Percentiles rank a stretch among this genome's conserved stretches.
phyloP scores from a whole-genome alignment of 2,888 invertebrate genomes.

The Helobdella robusta region DNA sequence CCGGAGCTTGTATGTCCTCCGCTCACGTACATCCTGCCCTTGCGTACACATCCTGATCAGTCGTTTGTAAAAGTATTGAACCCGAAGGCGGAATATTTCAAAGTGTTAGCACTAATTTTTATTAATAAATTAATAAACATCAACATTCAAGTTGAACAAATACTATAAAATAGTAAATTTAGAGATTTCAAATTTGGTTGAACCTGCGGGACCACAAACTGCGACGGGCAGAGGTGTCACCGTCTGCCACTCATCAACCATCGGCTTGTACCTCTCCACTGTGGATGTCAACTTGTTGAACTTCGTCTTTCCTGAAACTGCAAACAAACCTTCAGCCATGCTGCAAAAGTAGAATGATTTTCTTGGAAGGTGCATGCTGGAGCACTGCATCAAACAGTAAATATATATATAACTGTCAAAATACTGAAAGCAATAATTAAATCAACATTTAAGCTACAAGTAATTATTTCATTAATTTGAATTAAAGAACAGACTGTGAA shows the following conservation, averaged over 20 bases:
- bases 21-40: constrained; percentile 34
- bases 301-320: constrained; percentile 41
- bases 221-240: constrained; percentile 36
- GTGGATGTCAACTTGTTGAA: constrained; percentile 35
- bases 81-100: too few relatives aligned
- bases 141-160: too few relatives aligned
- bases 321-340: constrained; percentile 39
- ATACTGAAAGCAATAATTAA: too few relatives aligned
- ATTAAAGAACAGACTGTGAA: too few relatives aligned
- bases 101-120: too few relatives aligned
- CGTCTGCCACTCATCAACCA: constrained; percentile 38
- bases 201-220: constrained; percentile 43
- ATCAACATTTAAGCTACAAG: too few relatives aligned
- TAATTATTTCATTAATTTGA: too few relatives aligned
- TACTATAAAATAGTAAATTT: too few relatives aligned
- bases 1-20: constrained; percentile 35
- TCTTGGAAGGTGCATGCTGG: constrained; percentile 39
- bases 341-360: constrained; percentile 42
- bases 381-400: constrained; percentile 20
- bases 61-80: too few relatives aligned
- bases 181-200: too few relatives aligned
- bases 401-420: too few relatives aligned
- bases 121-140: too few relatives aligned
- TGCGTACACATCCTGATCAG: constrained; percentile 33
- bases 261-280: constrained; percentile 40